Evolutionary conservation across 2,888 invertebrate genomes (phyloP), one percentile per base, ranked within the genome.

Genomic region (Esperia sulphurella): DNA sequence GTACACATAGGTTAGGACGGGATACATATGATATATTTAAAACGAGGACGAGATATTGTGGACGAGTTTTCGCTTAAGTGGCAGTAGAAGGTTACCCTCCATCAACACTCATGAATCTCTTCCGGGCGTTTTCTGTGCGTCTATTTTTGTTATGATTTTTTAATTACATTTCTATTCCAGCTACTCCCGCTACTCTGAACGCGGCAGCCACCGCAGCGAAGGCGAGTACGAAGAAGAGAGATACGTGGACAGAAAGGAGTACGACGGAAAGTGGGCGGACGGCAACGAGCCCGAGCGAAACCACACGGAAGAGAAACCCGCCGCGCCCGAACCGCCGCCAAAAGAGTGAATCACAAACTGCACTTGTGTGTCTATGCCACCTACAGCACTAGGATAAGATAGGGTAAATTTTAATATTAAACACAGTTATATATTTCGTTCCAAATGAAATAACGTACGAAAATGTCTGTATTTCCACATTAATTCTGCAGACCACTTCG

Each of bases 191-290:
- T 90, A 81, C 62, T 88, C 87, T 30, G 89, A 83, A 61, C 84
- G 89, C 53, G 82, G 59, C 59, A 84, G 85, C 58, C 89, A 87
- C 63, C 87, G 90, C 66, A 90, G 90, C 59, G 90, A 90, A 53
- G 88, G 90, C 38, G 88, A 90, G 58, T 90, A 90, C 55, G 90
- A 90, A 68, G 90, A 90, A 61, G 88, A 88, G 54, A 79, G 90
- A 59, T 91, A 88, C 71, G 91, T 92, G 51, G 92, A 92, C 71
- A 82, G 92, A 45, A 92, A 92, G 71, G 91, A 92, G 57, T 93
- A 92, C 63, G 93, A 92, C 59, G 92, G 93, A 4, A 93, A 92
- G 69, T 92, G 93, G 92, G 92, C 92, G 0, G 92, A 92, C 49
- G 92, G 91, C 31, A 91, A 91, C 50, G 91, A 90, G 49, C 86